Percentiles rank a stretch among this genome's conserved stretches.
These are phyloP conservation scores for Heliconius charithonia DNA, from an alignment of 2,888 invertebrate genomes.

Conservation along the genomic window DNA sequence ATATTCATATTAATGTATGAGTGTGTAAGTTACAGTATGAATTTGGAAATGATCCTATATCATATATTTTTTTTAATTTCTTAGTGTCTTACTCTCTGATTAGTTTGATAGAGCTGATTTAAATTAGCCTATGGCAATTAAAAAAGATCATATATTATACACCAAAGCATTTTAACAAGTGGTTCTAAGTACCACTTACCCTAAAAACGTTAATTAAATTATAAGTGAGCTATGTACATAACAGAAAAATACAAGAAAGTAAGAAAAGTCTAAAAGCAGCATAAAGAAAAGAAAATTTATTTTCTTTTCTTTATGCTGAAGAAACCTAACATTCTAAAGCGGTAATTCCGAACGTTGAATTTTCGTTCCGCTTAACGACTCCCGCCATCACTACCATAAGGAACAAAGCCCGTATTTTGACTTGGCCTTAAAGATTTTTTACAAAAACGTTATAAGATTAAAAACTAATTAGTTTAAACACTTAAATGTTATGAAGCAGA, in stretches of 20 bases:
- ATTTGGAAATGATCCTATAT: too few relatives aligned
- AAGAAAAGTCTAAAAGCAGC: background rate
- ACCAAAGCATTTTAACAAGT: background rate
- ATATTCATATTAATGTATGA: too few relatives aligned
- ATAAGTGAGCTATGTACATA: background rate
- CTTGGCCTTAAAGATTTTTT: background rate
- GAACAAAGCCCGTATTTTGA: slow-evolving; percentile 4
- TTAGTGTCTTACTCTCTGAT: too few relatives aligned
- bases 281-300: background rate
- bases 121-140: background rate
- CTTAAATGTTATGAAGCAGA: background rate
- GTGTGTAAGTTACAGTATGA: too few relatives aligned
- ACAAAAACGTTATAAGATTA: slow-evolving; percentile 1
- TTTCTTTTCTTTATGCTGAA: background rate
- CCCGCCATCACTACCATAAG: background rate
- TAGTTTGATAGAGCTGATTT: background rate
- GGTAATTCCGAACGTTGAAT: background rate
- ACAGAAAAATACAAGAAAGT: background rate
- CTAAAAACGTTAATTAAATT: background rate
- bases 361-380: slow-evolving; percentile 1
- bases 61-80: too few relatives aligned
- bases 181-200: background rate
- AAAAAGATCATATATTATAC: too few relatives aligned
- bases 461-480: slow-evolving; percentile 4
- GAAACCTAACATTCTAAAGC: slow-evolving; percentile 3